Base-by-base conservation (phyloP, 2,113 vertebrate species). In the Thunnus maccoyii region DNA sequence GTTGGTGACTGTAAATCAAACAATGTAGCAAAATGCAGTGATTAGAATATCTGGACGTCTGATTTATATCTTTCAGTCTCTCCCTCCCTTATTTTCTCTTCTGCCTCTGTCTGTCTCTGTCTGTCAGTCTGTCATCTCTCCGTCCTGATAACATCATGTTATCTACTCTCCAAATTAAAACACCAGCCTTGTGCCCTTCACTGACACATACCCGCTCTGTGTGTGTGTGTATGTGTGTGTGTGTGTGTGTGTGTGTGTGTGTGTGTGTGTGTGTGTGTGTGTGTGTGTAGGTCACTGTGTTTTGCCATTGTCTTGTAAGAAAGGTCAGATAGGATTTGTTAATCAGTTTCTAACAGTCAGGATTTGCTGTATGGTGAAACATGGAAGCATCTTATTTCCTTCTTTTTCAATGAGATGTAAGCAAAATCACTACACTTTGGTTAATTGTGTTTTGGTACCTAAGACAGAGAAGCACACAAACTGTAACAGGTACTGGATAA, bases 151-250 rank as follows among this genome's bases (percentile, higher is more conserved):
- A 41, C 80, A 91, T 91, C 89, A 74, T 52, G 78, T 90, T 87
- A 92, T 92, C 88, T 89, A 5, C 78, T 84, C 54, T 80, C 48
- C 60, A 88, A 89, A 89, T 91, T 86, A 90, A 90, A 90, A 82
- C 80, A 72, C 22, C 63, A 46, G 75, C 72, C 78, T 46, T 13
- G 20, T 84, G 86, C 69, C 89, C 89, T 90, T 92, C 69, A 69
- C 78, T 79, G 57, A 56, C 76, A 64, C 62, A 74, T 25, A 61
- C 32, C 64, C 50, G 27, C 17, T 61, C 22, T 50, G 27, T 69
- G 65, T 78, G 27, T 65, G 11, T 79, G 52, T 64, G 46, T 46
- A 56, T 48, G 54, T 68, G 41, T 69, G 50, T 47, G 73, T 77
- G 62, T 54, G 27, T 58, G 63, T 61, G 18, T 75, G 41, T 47